Base-by-base conservation (phyloP, 2,113 vertebrate species). In the Pluvianellus socialis region DNA sequence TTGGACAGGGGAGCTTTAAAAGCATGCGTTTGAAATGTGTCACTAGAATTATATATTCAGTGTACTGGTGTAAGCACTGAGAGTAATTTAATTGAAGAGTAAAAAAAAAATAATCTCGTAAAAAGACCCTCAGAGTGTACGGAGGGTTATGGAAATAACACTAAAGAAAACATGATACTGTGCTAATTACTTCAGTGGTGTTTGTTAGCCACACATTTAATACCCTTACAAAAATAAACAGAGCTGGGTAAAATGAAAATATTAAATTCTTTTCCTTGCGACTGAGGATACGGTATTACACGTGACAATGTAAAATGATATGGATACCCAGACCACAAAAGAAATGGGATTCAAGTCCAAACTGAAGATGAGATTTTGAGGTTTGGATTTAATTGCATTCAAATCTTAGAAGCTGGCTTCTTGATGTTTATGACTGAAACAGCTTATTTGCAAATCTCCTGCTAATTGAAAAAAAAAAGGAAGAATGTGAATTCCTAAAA, bases 1-100 rank as follows among this genome's bases (percentile, higher is more conserved):
- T 63, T 86, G 86, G 63, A 71, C 47, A 79, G 55, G 75, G 76
- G 53, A 79, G 42, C 45, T 83, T 82, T 27, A 33, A 91, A 92
- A 88, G 67, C 19, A 12, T 61, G 76, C 70, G 38, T 90, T 85
- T 72, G 79, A 96, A 95, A 96, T 62, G 50, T 86, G 91, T 86
- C 88, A 88, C 55, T 88, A 12, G 50, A 93, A 90, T 76, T 73
- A 23, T 47, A 35, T 27, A 35, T 65, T 77, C 56, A 74, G 32
- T 74, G 53, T 88, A 47, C 67, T 79, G 72, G 33, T 91, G 76
- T 85, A 86, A 74, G 83, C n/a, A 38, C 2, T 18, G 62, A 27
- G 61, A 92, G n/a, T 82, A 79, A 92, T 90, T 95, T 87, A 92
- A 81, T 56, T 27, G 45, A 93, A 21, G 28, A 90, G 15, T 58